phyloP scores from a whole-genome alignment of 2,797 vertebrate species.

The Sebastes itinus region DNA sequence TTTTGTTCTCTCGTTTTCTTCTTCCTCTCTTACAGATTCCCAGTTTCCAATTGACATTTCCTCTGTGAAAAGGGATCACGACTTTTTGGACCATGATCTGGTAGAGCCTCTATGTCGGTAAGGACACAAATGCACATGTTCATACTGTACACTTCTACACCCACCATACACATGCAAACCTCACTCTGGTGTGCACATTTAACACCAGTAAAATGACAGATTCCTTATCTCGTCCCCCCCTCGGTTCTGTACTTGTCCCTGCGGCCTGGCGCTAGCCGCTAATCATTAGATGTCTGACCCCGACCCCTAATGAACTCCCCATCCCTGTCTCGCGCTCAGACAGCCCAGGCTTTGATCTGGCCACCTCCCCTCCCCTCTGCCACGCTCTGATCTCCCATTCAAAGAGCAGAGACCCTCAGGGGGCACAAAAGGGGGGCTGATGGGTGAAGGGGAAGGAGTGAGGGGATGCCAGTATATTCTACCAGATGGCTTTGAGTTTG shows the following conservation, averaged over 20 bases:
- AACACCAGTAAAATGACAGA: not conserved
- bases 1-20: not conserved
- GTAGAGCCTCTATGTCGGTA: constrained; percentile 96
- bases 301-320: constrained; percentile 73
- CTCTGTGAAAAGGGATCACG: constrained; percentile 93
- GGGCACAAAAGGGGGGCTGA: constrained; percentile 26
- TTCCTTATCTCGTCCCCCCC: not conserved
- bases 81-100: constrained; percentile 95
- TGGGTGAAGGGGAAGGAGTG: constrained; percentile 30
- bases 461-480: constrained; percentile 45
- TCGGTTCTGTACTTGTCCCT: constrained; percentile 15
- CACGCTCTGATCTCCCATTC: constrained; percentile 77
- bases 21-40: constrained; percentile 79
- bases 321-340: constrained; percentile 48
- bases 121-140: constrained; percentile 31
- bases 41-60: constrained; percentile 93
- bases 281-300: constrained; percentile 72
- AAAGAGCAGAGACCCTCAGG: constrained; percentile 72
- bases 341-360: constrained; percentile 66
- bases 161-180: not conserved
- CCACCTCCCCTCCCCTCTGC: constrained; percentile 56
- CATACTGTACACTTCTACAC: not conserved
- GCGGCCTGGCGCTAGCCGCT: constrained; percentile 45
- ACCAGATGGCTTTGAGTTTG: constrained; percentile 65
- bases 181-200: not conserved